phyloP scores from a whole-genome alignment of 2,797 vertebrate species.

The Artibeus jamaicensis region DNA sequence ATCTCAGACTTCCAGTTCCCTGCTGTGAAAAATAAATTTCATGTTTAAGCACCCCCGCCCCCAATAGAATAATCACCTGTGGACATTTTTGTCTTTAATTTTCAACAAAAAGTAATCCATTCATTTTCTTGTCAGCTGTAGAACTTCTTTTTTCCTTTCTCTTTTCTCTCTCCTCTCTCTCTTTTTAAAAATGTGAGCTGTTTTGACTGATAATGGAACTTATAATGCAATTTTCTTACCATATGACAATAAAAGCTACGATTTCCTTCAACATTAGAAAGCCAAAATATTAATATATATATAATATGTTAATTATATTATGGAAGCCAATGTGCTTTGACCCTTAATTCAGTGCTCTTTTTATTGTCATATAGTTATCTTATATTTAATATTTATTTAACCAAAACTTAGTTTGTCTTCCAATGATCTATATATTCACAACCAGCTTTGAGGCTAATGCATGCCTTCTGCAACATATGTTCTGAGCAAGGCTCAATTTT shows the following conservation, averaged over 20 bases:
- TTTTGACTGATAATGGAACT: not conserved
- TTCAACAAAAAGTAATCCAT: not conserved
- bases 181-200: not conserved
- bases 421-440: not conserved
- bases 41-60: not conserved
- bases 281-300: not conserved
- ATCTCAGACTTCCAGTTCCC: not conserved
- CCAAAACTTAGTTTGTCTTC: not conserved
- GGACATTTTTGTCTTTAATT: not conserved
- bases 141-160: not conserved
- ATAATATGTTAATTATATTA: not conserved
- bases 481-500: not conserved
- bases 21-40: not conserved
- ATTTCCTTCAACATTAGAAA: not conserved
- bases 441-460: not conserved
- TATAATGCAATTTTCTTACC: slow-evolving; percentile 29
- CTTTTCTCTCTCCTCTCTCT: not conserved
- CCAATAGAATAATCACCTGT: not conserved
- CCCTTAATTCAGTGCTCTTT: not conserved
- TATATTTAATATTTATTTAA: not conserved
- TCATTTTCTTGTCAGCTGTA: not conserved
- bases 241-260: not conserved
- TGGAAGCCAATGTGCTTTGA: not conserved
- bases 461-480: not conserved
- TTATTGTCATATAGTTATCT: not conserved